Conservation (phyloP, 1,140 invertebrate species). For the Aphaenogaster ashmeadi region DNA sequence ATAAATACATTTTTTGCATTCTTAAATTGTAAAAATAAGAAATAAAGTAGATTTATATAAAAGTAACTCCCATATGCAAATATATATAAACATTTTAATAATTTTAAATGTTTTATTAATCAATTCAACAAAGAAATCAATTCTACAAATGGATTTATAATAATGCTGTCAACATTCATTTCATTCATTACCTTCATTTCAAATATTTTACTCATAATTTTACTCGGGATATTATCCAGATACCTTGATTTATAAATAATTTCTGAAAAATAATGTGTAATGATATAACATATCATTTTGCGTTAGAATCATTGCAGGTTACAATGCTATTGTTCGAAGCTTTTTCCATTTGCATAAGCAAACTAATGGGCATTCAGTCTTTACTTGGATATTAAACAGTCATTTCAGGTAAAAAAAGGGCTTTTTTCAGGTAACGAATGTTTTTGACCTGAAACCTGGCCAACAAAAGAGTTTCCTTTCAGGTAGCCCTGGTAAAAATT, state of each 20-base stretch:
- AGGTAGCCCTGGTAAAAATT: too few relatives aligned
- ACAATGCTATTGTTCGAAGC: neutral
- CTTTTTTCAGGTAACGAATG: neutral
- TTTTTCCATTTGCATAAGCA: neutral
- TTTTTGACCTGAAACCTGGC: neutral
- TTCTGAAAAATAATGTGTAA: conserved; percentile 20
- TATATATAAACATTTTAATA: neutral
- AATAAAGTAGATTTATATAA: neutral
- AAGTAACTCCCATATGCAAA: conserved; percentile 30
- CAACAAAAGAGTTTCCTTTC: too few relatives aligned
- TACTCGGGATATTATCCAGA: neutral
- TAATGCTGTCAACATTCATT: conserved; percentile 33
- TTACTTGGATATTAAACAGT: neutral
- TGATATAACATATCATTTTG: neutral
- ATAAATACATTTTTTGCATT: conserved; percentile 40
- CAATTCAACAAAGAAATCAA: neutral
- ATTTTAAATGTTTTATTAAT: conserved; percentile 12
- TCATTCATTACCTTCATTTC: neutral
- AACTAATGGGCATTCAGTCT: neutral
- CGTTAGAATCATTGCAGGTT: neutral
- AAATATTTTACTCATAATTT: neutral
- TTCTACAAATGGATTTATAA: conserved; percentile 24
- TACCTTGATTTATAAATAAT: neutral
- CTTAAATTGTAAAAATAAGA: neutral
- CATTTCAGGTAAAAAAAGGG: neutral